Percentiles rank a stretch among this genome's conserved stretches.
Conservation (phyloP, 2,797 vertebrate species). For the Petrocephalus schoutedeni region DNA sequence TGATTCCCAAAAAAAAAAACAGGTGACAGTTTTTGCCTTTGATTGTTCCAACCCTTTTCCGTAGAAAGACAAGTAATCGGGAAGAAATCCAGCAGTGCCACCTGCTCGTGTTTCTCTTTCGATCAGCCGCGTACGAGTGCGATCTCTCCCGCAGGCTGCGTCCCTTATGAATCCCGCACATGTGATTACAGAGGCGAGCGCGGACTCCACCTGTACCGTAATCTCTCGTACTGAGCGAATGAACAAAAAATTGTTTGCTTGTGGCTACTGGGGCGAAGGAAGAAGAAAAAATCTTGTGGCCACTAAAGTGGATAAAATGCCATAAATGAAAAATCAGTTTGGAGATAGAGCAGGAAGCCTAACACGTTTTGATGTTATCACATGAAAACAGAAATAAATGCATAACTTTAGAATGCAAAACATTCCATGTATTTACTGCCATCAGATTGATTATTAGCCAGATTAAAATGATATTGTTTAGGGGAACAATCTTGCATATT, state of each 20-base stretch:
- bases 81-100: slow-evolving; percentile 26
- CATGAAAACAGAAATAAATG: neutral
- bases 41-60: slow-evolving; percentile 3
- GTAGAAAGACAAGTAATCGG: neutral
- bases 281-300: neutral
- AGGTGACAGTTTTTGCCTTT: neutral
- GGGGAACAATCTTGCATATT: neutral
- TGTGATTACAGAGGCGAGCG: slow-evolving; percentile 68
- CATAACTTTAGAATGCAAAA: neutral
- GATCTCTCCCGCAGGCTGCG: slow-evolving; percentile 35
- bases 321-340: neutral
- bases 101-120: slow-evolving; percentile 44
- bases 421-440: neutral
- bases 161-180: slow-evolving; percentile 63
- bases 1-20: neutral
- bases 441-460: neutral
- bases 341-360: neutral
- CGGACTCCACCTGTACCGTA: slow-evolving; percentile 55
- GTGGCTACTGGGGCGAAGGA: neutral
- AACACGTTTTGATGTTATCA: neutral
- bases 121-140: slow-evolving; percentile 46
- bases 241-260: neutral
- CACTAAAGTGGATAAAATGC: neutral
- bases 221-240: slow-evolving; percentile 9
- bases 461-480: neutral